These are phyloP conservation scores for Nibea coibor DNA, from an alignment of 2,113 vertebrate genomes.

Conservation along the genomic window DNA sequence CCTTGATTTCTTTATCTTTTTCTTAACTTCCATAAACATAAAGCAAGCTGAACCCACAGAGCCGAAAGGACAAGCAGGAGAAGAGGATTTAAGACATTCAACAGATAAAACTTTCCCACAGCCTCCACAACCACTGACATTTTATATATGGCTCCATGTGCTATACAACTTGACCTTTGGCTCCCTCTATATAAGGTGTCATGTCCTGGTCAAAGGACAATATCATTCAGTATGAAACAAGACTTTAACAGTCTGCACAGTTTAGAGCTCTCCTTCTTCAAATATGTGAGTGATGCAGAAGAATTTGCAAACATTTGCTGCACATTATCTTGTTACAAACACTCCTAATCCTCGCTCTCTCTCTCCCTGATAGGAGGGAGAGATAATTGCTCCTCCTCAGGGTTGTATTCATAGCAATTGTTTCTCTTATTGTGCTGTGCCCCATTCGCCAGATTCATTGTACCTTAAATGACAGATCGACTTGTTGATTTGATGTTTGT, in stretches of 20 bases:
- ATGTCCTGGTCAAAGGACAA: conserved; percentile 62
- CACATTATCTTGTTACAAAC: conserved; percentile 72
- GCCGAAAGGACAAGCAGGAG: conserved; percentile 38
- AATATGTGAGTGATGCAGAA: conserved; percentile 59
- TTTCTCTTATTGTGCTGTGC: conserved; percentile 51
- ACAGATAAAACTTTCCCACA: conserved; percentile 62
- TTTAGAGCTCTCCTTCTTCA: conserved; percentile 57
- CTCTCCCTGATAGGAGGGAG: conserved; percentile 49
- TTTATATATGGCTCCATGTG: conserved; percentile 61
- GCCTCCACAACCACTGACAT: conserved; percentile 37
- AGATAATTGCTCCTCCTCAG: conserved; percentile 59
- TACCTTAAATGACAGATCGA: conserved; percentile 37
- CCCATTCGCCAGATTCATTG: conserved; percentile 22
- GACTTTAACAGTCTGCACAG: conserved; percentile 48
- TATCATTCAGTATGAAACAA: conserved; percentile 54
- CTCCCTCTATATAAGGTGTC: conserved; percentile 52
- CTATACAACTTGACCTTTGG: conserved; percentile 64
- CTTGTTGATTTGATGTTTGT: conserved; percentile 50
- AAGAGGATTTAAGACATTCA: conserved; percentile 50
- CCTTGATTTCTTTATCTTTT: conserved; percentile 17
- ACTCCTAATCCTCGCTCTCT: conserved; percentile 65
- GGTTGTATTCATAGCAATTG: conserved; percentile 38
- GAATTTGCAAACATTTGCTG: conserved; percentile 76
- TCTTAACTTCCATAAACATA: conserved; percentile 48
- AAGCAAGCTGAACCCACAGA: conserved; percentile 34